Base-by-base conservation (phyloP, 2,113 vertebrate species). In the Etheostoma spectabile region DNA sequence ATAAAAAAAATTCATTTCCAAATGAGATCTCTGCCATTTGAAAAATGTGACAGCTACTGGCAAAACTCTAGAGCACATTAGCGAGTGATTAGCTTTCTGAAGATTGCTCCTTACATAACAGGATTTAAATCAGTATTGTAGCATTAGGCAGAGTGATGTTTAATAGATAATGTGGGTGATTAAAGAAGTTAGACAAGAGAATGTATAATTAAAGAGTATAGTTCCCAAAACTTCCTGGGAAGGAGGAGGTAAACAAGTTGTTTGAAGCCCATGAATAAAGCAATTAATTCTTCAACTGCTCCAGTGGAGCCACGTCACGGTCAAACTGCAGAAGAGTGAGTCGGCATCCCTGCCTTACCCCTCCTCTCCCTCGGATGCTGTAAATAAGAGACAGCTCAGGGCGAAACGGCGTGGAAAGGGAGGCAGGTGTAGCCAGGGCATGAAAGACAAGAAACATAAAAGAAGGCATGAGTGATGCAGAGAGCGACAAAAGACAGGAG, bases 361-460 rank as follows among this genome's bases (percentile, higher is more conserved):
- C 67, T 57, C 52, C 68, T 48, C 52, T 70, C 22, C 19, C 45
- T 0, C 10, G 38, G 8, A 8, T 42, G 79, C 76, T 56, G 86
- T 42, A 77, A 83, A 86, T 64, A 35, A 71, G 72, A 53, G 38
- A 42, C 46, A 30, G 61, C 55, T 74, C 42, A 2, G 63, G 56
- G 85, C n/a, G 30, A 76, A 85, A 53, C 6, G 14, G 60, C 27
- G 38, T 19, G 48, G 75, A 62, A 57, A 67, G 38, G 8, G 53
- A 82, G 59, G 62, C 75, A 80, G 89, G 82, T 86, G 77, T 73
- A 73, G 76, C 38, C 11, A 0, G 1, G 48, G 22, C 81, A 55
- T 86, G 75, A 90, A 88, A 87, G 76, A 80, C 79, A 75, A 55
- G 57, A 22, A 69, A 74, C 63, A 77, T 79, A 73, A 91, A 89